A percentile compares a stretch with the other conserved stretches of the same genome.
These are phyloP conservation scores for Lepidurus apus DNA, from an alignment of 1,140 invertebrate genomes.

Conservation along the genomic window DNA sequence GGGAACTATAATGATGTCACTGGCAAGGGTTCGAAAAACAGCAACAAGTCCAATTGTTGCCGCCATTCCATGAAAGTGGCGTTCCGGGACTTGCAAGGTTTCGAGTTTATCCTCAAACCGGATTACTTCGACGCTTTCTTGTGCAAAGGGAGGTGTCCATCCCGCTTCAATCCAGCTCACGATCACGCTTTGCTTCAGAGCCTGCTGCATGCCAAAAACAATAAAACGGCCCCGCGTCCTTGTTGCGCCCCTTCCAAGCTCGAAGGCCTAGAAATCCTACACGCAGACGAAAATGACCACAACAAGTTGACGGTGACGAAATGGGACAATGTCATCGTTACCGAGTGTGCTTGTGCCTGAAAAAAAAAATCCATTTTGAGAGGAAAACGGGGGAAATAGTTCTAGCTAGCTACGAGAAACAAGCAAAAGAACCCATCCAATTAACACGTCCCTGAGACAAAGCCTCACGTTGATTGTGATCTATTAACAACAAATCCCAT, in stretches of 20 bases:
- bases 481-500: neutral
- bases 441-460: neutral
- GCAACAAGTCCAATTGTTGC: conserved; percentile 56
- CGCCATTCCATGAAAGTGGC: conserved; percentile 58
- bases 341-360: conserved; percentile 67
- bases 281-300: conserved; percentile 57
- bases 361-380: neutral
- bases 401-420: neutral
- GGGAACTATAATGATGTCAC: conserved; percentile 24
- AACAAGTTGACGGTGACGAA: conserved; percentile 60
- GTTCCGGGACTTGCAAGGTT: conserved; percentile 61
- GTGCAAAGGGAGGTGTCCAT: conserved; percentile 64
- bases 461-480: neutral
- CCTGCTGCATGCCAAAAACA: conserved; percentile 47
- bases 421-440: neutral
- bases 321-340: conserved; percentile 65
- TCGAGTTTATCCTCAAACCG: conserved; percentile 64
- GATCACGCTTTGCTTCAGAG: conserved; percentile 68
- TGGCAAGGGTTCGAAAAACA: conserved; percentile 38
- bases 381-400: neutral
- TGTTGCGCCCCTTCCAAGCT: conserved; percentile 68
- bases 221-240: conserved; percentile 52
- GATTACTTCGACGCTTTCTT: conserved; percentile 65
- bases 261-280: conserved; percentile 59
- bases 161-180: conserved; percentile 59